Conservation (phyloP, 2,113 vertebrate species). For the Platichthys flesus region DNA sequence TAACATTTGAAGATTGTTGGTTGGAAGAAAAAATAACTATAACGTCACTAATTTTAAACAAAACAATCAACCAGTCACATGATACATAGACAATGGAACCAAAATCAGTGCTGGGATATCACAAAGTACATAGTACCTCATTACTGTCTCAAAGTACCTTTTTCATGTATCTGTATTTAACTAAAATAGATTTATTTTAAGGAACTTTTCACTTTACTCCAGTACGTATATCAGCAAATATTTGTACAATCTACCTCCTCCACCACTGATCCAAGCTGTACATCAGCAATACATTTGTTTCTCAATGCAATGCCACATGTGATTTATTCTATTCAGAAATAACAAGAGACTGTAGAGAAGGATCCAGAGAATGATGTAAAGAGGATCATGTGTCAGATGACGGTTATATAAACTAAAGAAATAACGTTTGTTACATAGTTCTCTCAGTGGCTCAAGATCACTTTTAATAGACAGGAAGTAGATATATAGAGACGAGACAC, state of each 20-base stretch:
- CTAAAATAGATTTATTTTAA: too few species aligned
- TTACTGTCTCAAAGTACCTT: too few species aligned
- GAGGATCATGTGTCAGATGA: conserved; percentile 26
- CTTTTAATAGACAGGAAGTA: neutral
- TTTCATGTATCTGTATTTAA: neutral
- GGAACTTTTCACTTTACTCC: too few species aligned
- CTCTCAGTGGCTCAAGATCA: conserved; percentile 4
- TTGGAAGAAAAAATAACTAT: neutral
- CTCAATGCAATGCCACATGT: neutral
- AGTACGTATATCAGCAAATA: too few species aligned
- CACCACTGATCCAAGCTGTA: too few species aligned
- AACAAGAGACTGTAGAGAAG: neutral
- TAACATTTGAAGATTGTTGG: neutral
- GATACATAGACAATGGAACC: neutral
- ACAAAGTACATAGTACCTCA: too few species aligned
- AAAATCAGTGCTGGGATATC: neutral
- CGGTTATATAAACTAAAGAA: conserved; percentile 16
- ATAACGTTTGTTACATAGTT: conserved; percentile 1
- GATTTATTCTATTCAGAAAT: neutral
- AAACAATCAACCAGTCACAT: neutral
- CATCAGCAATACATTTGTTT: neutral
- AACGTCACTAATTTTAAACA: too few species aligned
- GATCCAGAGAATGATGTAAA: neutral
- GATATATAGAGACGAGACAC: conserved; percentile 2
- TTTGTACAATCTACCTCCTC: too few species aligned